Evolutionary conservation across 1,140 invertebrate genomes (phyloP), one percentile per base, ranked within the genome.

Genomic region (Polypedilum pembai): DNA sequence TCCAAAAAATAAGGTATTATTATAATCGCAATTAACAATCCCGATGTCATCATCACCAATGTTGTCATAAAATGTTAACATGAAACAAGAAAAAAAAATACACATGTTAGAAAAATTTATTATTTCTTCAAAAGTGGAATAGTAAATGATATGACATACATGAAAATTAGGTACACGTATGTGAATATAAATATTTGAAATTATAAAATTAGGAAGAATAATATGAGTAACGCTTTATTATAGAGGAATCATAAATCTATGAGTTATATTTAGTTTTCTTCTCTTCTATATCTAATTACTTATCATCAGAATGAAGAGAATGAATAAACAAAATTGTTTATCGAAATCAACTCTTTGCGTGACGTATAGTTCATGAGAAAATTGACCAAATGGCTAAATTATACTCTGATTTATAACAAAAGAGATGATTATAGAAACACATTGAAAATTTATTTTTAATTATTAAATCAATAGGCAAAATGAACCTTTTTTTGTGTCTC

Each of bases 71-170:
- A 69, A 69, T 69, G 65, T 69, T 69, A 69, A 69, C 65, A 69
- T 69, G 65, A 69, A 69, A 69, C 65, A 69, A 69, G 65, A 69
- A 69, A 69, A 69, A 69, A 69, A 69, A 69, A 20, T 20, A 69
- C 65, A 69, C 20, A 69, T 69, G 65, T 69, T 69, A 69, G 65
- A 18, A 69, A 56, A 56, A 33, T 33, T 33, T 33, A 33, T 33
- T 33, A 3, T 33, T 33, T 33, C 24, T 1, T 69, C 20, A 8
- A 18, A 20, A 69, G 65, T 18, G 65, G 17, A 69, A 20, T 69
- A 69, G 45, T 15, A 56, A 20, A 69, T n/a, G n/a, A n/a, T n/a
- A 18, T 18, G 17, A 69, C 20, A 69, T 69, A 18, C 17, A 69
- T 69, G 65, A 69, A 69, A 69, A 69, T 56, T 56, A n/a, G 12